Conservation (phyloP, 2,797 vertebrate species). For the Characodon lateralis region DNA sequence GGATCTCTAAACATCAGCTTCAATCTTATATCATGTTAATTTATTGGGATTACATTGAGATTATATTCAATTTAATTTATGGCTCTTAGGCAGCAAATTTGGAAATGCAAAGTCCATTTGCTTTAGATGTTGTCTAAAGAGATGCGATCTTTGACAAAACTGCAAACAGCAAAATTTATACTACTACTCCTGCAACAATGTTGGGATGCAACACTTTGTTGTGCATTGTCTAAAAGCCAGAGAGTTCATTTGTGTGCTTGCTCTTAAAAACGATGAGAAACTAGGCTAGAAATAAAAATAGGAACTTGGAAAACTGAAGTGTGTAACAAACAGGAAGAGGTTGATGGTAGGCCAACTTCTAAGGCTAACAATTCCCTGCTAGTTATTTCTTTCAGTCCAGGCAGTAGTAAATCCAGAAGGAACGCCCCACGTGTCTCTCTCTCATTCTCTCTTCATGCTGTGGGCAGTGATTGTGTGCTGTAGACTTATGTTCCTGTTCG, state of each 20-base stretch:
- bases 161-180: constrained; percentile 15
- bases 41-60: background rate
- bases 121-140: background rate
- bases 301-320: background rate
- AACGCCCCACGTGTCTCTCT: constrained; percentile 5
- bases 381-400: constrained; percentile 59
- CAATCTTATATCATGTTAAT: background rate
- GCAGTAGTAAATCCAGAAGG: constrained; percentile 39
- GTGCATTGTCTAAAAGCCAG: constrained; percentile 40
- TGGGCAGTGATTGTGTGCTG: constrained; percentile 18
- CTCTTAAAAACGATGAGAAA: constrained; percentile 22
- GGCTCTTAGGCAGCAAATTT: background rate
- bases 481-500: constrained; percentile 20
- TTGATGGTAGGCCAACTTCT: constrained; percentile 21
- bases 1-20: background rate
- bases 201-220: constrained; percentile 15
- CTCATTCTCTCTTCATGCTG: constrained; percentile 24
- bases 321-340: constrained; percentile 1
- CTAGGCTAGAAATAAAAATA: constrained; percentile 33
- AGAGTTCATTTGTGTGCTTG: constrained; percentile 21
- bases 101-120: background rate
- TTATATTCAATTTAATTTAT: background rate
- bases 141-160: constrained; percentile 19
- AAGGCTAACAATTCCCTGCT: constrained; percentile 30
- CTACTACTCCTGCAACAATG: constrained; percentile 7